A percentile compares a stretch with the other conserved stretches of the same genome.
Conservation (phyloP, 1,140 invertebrate species). For the Notospermus geniculatus region DNA sequence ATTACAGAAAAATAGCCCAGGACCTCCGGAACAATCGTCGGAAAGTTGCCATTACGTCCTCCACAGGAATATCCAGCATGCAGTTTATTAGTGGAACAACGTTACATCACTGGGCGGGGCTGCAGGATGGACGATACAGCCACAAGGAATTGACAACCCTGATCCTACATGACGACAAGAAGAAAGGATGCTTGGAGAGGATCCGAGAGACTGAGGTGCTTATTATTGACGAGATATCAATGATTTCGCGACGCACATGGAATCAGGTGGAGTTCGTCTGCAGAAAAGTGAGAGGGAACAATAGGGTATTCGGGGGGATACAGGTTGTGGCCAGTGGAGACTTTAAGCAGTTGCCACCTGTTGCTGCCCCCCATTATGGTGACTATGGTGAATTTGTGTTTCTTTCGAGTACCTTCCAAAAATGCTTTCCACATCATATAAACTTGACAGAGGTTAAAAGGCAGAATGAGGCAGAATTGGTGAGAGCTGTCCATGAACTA, state of each 20-base stretch:
- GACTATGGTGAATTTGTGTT: slow-evolving; percentile 20
- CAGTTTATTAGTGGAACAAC: slow-evolving; percentile 3
- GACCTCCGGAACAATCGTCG: no score
- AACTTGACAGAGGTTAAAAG: background rate
- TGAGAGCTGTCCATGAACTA: background rate
- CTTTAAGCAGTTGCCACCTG: slow-evolving; percentile 23
- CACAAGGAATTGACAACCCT: slow-evolving; percentile 13
- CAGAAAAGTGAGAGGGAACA: slow-evolving; percentile 10
- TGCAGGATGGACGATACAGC: slow-evolving; percentile 17
- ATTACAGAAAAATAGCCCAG: no score
- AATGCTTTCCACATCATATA: slow-evolving; percentile 3
- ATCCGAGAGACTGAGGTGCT: slow-evolving; percentile 12
- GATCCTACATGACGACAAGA: slow-evolving; percentile 14
- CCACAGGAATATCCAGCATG: background rate
- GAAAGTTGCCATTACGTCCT: no score
- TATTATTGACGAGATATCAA: slow-evolving; percentile 22
- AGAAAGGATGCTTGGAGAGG: background rate
- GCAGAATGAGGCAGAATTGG: background rate
- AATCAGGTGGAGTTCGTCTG: slow-evolving; percentile 18
- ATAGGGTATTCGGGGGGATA: slow-evolving; percentile 11
- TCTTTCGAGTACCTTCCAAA: slow-evolving; percentile 13
- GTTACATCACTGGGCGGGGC: slow-evolving; percentile 13
- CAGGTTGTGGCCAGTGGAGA: slow-evolving; percentile 19
- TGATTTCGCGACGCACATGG: slow-evolving; percentile 13
- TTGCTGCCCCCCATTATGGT: slow-evolving; percentile 16